These are phyloP conservation scores for Scatophagus argus DNA, from an alignment of 2,113 vertebrate genomes.

Conservation along the genomic window DNA sequence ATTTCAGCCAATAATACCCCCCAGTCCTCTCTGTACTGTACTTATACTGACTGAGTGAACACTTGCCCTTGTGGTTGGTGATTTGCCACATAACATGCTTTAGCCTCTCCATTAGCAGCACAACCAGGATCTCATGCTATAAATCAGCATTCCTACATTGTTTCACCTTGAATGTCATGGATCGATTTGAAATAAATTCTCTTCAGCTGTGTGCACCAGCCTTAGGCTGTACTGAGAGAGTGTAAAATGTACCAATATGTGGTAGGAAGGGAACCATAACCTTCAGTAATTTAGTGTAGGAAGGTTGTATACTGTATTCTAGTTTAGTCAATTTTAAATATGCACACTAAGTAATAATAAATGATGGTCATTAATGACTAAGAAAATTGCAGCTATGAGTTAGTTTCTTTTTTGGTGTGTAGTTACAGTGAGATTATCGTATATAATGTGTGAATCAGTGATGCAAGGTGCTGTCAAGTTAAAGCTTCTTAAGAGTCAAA, in stretches of 20 bases:
- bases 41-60: constrained; percentile 12
- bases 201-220: constrained; percentile 13
- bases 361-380: neutral
- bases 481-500: neutral
- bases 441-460: too few relatives aligned
- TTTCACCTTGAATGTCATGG: constrained; percentile 66
- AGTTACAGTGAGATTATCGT: neutral
- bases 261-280: constrained; percentile 27
- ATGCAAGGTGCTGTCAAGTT: too few relatives aligned
- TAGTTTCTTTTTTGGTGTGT: neutral
- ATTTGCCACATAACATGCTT: constrained; percentile 36
- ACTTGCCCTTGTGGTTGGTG: constrained; percentile 38
- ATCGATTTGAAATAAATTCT: constrained; percentile 60
- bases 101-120: constrained; percentile 46
- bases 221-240: constrained; percentile 16
- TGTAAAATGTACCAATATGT: constrained; percentile 40
- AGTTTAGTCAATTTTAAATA: constrained; percentile 10
- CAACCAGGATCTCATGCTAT: constrained; percentile 2
- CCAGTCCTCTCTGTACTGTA: constrained; percentile 24
- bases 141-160: constrained; percentile 65
- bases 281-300: constrained; percentile 48
- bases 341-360: neutral
- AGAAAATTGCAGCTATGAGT: constrained; percentile 5
- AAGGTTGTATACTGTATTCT: constrained; percentile 48
- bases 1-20: constrained; percentile 54